A percentile compares a stretch with the other conserved stretches of the same genome.
These are phyloP conservation scores for Drosophila peninsularis DNA, from an alignment of 2,888 invertebrate species.

Conservation along the genomic window DNA sequence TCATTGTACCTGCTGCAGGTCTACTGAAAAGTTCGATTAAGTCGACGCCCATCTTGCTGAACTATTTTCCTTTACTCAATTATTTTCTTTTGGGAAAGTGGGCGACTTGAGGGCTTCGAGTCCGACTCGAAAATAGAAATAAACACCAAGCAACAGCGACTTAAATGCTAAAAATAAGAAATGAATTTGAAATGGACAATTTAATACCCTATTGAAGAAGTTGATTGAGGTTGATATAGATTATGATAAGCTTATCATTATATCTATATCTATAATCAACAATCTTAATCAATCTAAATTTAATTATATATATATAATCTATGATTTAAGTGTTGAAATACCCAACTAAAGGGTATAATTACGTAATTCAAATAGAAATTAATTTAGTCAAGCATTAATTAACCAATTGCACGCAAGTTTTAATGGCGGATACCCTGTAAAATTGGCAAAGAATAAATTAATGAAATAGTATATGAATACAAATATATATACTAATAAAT, in stretches of 20 bases:
- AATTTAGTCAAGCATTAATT: not conserved
- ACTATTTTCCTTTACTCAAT: not conserved
- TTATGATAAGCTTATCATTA: too few relatives aligned
- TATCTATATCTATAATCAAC: too few relatives aligned
- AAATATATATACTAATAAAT: not conserved
- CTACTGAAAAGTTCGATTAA: not conserved
- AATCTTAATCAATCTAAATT: too few relatives aligned
- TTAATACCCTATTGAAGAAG: not conserved
- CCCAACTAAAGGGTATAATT: not conserved
- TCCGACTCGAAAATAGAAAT: not conserved
- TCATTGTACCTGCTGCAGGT: slow-evolving; percentile 1
- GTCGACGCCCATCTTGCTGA: not conserved
- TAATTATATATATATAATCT: too few relatives aligned
- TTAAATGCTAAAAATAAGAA: not conserved
- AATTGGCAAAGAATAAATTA: not conserved
- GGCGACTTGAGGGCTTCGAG: not conserved
- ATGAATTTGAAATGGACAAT: not conserved
- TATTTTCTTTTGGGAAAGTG: not conserved
- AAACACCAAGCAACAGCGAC: not conserved
- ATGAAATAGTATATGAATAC: too few relatives aligned
- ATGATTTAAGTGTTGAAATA: too few relatives aligned
- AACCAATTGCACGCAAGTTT: not conserved
- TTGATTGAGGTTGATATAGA: not conserved
- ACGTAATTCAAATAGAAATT: not conserved
- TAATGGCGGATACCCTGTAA: not conserved